Percentiles rank a stretch among this genome's conserved stretches.
Conservation (phyloP, 2,888 invertebrate species). For the Agonopterix arenella region DNA sequence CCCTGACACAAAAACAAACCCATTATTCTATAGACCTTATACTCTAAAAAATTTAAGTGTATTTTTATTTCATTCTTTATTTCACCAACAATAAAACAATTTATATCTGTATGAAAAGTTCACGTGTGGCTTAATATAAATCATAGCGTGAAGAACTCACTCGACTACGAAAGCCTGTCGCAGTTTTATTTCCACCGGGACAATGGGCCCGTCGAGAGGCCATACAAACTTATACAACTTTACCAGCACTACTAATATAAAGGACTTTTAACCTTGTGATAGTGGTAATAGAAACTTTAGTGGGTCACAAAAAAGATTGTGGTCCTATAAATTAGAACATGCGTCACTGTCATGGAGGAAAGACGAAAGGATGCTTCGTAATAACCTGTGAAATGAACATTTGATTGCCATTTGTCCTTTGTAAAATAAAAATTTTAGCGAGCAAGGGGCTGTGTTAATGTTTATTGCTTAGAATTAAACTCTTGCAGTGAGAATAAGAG, state of each 20-base stretch:
- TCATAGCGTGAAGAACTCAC: conserved; percentile 42
- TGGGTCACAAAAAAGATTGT: conserved; percentile 27
- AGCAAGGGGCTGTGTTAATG: too few relatives aligned
- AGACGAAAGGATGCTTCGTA: conserved; percentile 49
- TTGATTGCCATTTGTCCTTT: conserved; percentile 49
- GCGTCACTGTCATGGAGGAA: conserved; percentile 56
- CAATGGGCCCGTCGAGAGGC: conserved; percentile 48
- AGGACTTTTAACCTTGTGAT: conserved; percentile 31
- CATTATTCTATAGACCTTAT: too few relatives aligned
- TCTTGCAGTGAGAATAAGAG: too few relatives aligned
- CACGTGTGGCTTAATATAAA: conserved; percentile 33
- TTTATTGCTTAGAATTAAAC: too few relatives aligned
- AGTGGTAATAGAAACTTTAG: conserved; percentile 21
- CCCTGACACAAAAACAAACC: too few relatives aligned
- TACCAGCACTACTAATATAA: conserved; percentile 13
- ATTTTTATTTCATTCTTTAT: too few relatives aligned
- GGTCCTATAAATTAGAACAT: conserved; percentile 60
- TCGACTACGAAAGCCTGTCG: conserved; percentile 33
- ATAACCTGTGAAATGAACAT: conserved; percentile 64
- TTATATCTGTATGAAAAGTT: conserved; percentile 1
- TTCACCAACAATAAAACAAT: background rate
- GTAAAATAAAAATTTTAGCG: background rate
- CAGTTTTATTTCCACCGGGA: conserved; percentile 55
- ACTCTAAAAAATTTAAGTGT: too few relatives aligned
- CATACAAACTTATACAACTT: conserved; percentile 31